Base-by-base conservation (phyloP, 2,888 invertebrate genomes). In the Adelphocoris suturalis region DNA sequence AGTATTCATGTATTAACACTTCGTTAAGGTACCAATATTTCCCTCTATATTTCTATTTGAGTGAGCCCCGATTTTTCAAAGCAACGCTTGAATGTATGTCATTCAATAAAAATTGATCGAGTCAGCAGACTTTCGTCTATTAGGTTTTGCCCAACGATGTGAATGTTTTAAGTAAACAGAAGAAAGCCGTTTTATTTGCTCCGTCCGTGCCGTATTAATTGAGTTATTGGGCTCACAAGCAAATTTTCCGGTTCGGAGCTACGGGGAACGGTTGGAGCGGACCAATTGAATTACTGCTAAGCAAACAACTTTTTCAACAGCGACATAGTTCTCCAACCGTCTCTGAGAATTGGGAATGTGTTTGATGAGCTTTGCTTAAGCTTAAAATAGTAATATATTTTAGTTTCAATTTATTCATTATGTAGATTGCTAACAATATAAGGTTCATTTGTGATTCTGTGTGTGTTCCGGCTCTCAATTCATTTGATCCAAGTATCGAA, bases 211-310 rank as follows among this genome's bases (percentile, higher is more conserved):
- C 61, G 11, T 23, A 27, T 19, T 68, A 68, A 68, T 68, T 23
- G 27, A 68, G 68, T 68, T 68, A 68, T 68, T 68, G 68, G 5
- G 68, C 68, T 68, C 68, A 27, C 68, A 68, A 68, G 68, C 68
- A 23, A 68, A 68, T 68, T 68, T 68, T 19, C 68, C 23, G 23
- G 68, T 68, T 23, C 19, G 12, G 12, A 68, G 19, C 68, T 12
- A 23, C 68, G 19, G 68, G 68, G 68, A 68, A n/a, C 23, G 68
- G 68, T 68, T 68, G 27, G 68, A 68, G 68, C 68, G 23, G 23
- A 68, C 27, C 68, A 68, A 68, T 68, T 23, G 68, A 68, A 68
- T 68, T 68, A 68, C 27, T 5, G 27, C 68, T 68, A 23, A 68
- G 19, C 27, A 68, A 68, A 68, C 68, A 68, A 68, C 68, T 68